Evolutionary conservation across 2,113 vertebrate species (phyloP), one percentile per base, ranked within the genome.

Genomic region (Amblyopsis rosae): DNA sequence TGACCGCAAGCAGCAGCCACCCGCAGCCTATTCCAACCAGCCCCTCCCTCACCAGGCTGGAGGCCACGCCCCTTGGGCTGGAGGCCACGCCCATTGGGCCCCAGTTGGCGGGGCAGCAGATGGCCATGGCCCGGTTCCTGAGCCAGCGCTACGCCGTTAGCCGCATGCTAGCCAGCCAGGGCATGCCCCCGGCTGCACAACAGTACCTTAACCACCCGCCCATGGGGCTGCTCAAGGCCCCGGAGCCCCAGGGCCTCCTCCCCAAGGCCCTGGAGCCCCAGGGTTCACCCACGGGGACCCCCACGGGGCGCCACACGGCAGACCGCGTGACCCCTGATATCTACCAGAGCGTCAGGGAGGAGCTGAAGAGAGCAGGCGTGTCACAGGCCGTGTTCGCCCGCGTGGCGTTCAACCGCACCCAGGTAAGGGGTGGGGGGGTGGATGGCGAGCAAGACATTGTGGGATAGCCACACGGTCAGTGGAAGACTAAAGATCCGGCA

Each of bases 401-500:
- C 17, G 98, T 99, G 92, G 98, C 97, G 90, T 99, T 99, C 91
- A 99, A 99, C 94, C 94, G 98, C 93, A 99, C 98, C 87, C 98
- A 99, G 97, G 98, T 99, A 92, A 90, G 59, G 17, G 19, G 11
- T 9, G 49, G 16, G 19, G n/a, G 41, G 16, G 12, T 10, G 4
- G 11, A 6, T 17, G 16, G 8, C 49, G 32, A 41, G 5, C 35
- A 41, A 41, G 7, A 5, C 35, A 41, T 41, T 41, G 35, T 41
- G 35, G 35, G 35, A 41, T 41, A 41, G 4, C 35, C 35, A 41
- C 35, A 6, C 6, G 35, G 35, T 41, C 7, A 41, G 35, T 8
- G 7, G 7, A 41, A 41, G 35, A 41, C 35, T 41, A 41, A 41
- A 26, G 26, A 26, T 41, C 35, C 5, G 26, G 26, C 26, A 26